Conservation (phyloP, 1,140 invertebrate species). For the Leptinotarsa undecemlineata region DNA sequence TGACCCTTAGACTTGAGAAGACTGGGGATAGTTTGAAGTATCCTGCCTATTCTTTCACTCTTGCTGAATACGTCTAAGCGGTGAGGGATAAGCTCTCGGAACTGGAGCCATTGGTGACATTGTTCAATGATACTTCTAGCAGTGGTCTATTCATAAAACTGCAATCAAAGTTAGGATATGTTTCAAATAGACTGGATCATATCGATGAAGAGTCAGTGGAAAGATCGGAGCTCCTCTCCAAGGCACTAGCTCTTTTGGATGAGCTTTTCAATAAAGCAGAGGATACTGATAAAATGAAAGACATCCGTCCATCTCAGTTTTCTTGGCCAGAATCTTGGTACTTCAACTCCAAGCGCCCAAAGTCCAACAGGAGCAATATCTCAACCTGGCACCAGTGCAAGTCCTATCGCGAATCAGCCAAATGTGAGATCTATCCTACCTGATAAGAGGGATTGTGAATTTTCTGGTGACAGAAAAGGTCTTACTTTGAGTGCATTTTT, state of each 20-base stretch:
- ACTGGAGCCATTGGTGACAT: neutral
- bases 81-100: constrained; percentile 7
- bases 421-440: neutral
- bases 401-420: neutral
- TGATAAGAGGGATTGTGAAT: constrained; percentile 20
- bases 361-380: neutral
- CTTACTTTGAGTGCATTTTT: neutral
- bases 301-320: neutral
- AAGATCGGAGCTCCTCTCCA: neutral
- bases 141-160: neutral
- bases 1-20: constrained; percentile 14
- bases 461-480: constrained; percentile 17
- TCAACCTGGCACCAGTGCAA: too few relatives aligned
- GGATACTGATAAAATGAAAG: neutral
- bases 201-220: constrained; percentile 8
- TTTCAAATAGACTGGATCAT: neutral
- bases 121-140: neutral
- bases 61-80: neutral
- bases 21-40: neutral
- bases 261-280: neutral
- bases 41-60: constrained; percentile 3
- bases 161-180: neutral
- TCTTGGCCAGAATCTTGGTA: neutral
- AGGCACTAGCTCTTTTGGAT: neutral
- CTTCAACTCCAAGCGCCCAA: neutral